Evolutionary conservation across 2,888 invertebrate species (phyloP).

Genomic region (Liposcelis brunnea): DNA sequence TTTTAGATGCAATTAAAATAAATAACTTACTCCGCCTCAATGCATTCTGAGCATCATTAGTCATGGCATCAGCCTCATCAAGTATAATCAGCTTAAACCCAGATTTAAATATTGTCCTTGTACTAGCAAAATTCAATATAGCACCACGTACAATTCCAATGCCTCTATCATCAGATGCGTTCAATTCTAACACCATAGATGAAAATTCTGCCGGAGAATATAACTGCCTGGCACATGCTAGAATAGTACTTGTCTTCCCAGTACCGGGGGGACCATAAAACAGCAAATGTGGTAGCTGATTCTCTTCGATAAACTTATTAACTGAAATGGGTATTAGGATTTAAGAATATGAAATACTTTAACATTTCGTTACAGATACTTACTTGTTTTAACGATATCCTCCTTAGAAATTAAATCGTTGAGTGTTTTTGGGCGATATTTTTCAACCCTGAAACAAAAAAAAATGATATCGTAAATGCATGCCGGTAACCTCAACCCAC

Average conservation of each 20-base stretch:
- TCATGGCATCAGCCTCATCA: slow-evolving; percentile 99
- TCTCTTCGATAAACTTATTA: slow-evolving; percentile 71
- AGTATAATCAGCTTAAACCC: slow-evolving; percentile 91
- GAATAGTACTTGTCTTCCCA: slow-evolving; percentile 93
- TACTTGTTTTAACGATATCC: slow-evolving; percentile 92
- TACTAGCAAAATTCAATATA: slow-evolving; percentile 91
- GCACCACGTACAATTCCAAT: slow-evolving; percentile 88
- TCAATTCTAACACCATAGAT: slow-evolving; percentile 88
- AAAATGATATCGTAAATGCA: slow-evolving; percentile 11
- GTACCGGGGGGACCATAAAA: slow-evolving; percentile 98
- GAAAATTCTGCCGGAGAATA: slow-evolving; percentile 78
- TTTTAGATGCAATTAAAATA: too few species aligned
- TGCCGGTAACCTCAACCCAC: too few species aligned
- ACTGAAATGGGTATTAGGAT: slow-evolving; percentile 47
- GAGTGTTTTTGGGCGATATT: slow-evolving; percentile 82
- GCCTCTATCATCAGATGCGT: slow-evolving; percentile 97
- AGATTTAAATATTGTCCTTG: slow-evolving; percentile 82
- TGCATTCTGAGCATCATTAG: slow-evolving; percentile 98
- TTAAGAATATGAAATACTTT: too few species aligned
- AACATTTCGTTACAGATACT: too few species aligned
- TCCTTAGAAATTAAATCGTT: slow-evolving; percentile 93
- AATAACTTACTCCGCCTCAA: slow-evolving; percentile 75
- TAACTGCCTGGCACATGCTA: slow-evolving; percentile 86
- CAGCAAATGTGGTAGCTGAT: slow-evolving; percentile 85
- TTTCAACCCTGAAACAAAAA: slow-evolving; percentile 70